These are phyloP conservation scores for Agrochola lota DNA, from an alignment of 2,888 invertebrate genomes.

Conservation along the genomic window DNA sequence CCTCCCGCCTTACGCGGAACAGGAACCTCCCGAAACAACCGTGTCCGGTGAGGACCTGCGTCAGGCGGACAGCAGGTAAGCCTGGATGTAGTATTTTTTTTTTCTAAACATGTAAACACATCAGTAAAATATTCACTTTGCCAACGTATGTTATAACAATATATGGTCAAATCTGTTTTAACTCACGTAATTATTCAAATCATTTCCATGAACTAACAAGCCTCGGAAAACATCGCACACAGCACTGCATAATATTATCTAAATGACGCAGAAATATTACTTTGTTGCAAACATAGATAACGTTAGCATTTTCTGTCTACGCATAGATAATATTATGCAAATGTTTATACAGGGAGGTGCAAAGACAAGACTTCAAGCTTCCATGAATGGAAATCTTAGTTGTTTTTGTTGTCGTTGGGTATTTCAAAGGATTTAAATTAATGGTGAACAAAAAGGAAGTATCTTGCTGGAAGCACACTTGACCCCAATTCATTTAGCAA, in stretches of 20 bases:
- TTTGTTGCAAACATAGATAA: not conserved
- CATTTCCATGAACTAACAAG: not conserved
- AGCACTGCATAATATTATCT: conserved; percentile 7
- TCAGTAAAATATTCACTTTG: no score
- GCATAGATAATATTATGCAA: not conserved
- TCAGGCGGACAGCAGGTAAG: no score
- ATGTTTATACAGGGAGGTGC: not conserved
- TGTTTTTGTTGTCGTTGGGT: not conserved
- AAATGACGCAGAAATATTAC: conserved; percentile 7
- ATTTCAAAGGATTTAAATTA: not conserved
- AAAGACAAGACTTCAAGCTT: not conserved
- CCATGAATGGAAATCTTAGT: not conserved
- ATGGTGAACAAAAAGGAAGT: not conserved
- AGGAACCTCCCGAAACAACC: no score
- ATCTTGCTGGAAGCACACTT: not conserved
- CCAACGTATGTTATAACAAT: not conserved
- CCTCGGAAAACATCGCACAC: conserved; percentile 3
- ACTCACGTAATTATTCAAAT: conserved; percentile 9
- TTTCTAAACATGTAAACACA: no score
- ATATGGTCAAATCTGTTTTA: not conserved
- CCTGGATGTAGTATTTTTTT: no score
- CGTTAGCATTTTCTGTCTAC: not conserved
- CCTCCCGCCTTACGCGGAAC: no score
- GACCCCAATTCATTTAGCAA: no score
- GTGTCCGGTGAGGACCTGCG: no score